Base-by-base conservation (phyloP, 2,888 invertebrate species). In the Thereva nobilitata region DNA sequence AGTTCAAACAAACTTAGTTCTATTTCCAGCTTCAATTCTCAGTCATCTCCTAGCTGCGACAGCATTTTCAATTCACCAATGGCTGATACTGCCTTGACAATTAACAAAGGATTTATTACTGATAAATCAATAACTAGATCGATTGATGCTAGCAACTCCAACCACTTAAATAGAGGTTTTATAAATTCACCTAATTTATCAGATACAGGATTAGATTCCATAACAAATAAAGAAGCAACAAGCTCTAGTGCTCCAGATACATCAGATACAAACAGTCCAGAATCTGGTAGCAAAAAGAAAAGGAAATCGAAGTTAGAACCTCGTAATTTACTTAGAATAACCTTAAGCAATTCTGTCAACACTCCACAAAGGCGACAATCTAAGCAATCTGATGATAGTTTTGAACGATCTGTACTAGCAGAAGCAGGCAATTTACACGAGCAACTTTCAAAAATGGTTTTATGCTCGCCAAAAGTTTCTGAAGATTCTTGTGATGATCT, bases 281-380 rank as follows among this genome's bases (percentile, higher is more conserved):
- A 47, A 47, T 47, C 10, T 9, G n/a, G 10, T 23, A 4, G 10
- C 12, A 55, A 41, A 9, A 47, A n/a, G n/a, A 23, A 34, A 8
- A 8, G 5, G 50, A 56, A 42, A 41, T 40, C n/a, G 4, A 12
- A 12, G 8, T 4, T 35, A 8, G 35, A 47, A 34, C 10, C 2
- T 5, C 5, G 7, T 4, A 56, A 53, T 23, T 55, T 76, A 4
- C 68, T 76, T 0, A 76, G 75, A 64, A 12, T 75, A 2, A 76
- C 74, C 55, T 64, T 76, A 12, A 71, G 74, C 0, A 75, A 75
- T 70, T 73, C 74, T 0, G 69, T 75, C 0, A 63, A 71, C 12
- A 72, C 70, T 67, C 72, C 75, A 0, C 74, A 23, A 23, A 23
- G 23, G 23, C 23, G 23, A 23, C 75, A 0, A n/a, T 72, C 12